Evolutionary conservation across 1,140 invertebrate species (phyloP).

Genomic region (Diachasma alloeum): DNA sequence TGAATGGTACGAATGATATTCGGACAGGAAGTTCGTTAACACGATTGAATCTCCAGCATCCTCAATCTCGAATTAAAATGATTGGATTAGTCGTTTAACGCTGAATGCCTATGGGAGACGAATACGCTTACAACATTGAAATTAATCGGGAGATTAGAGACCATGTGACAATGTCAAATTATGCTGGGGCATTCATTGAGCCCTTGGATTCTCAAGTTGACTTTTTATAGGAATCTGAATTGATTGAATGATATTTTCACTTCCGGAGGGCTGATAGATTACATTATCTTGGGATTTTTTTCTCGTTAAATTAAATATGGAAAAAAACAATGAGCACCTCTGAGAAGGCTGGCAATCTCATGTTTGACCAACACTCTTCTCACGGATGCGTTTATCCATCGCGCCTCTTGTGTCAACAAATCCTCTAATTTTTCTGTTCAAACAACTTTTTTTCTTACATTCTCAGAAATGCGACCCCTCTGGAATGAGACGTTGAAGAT

Average conservation of each 20-base stretch:
- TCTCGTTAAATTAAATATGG: not conserved
- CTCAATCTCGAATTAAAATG: not conserved
- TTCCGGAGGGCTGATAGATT: not conserved
- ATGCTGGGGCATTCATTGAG: not conserved
- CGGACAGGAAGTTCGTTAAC: not conserved
- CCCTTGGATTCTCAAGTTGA: not conserved
- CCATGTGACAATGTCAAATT: not conserved
- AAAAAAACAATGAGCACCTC: conserved; percentile 39
- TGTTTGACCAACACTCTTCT: conserved; percentile 48
- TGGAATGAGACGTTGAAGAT: conserved; percentile 37
- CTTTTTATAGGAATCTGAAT: not conserved
- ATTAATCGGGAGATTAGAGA: not conserved
- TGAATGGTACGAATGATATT: not conserved
- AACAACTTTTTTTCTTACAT: conserved; percentile 6
- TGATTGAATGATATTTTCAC: not conserved
- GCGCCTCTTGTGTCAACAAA: conserved; percentile 30
- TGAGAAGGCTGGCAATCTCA: conserved; percentile 35
- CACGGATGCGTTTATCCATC: conserved; percentile 35
- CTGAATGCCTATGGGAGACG: not conserved
- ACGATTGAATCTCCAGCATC: not conserved
- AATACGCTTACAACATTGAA: not conserved
- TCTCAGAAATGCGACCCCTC: conserved; percentile 16
- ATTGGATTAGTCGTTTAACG: not conserved
- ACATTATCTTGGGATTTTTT: not conserved
- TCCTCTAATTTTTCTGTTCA: conserved; percentile 13